Conservation (phyloP, 1,140 invertebrate genomes). For the Eurosta solidaginis region DNA sequence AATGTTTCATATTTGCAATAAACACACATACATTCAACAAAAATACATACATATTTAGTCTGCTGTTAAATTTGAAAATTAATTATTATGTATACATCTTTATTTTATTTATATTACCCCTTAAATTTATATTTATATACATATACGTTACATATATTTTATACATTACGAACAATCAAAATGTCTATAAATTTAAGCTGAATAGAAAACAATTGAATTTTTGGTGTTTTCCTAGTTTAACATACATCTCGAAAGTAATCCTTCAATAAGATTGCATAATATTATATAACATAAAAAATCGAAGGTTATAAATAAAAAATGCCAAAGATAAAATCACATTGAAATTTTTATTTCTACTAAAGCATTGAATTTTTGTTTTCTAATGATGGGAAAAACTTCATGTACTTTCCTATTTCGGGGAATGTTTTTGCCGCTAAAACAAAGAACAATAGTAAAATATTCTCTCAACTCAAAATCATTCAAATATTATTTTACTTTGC, state of each 20-base stretch:
- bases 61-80: not conserved
- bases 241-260: not conserved
- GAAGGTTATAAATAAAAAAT: constrained; percentile 16
- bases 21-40: not conserved
- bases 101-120: not conserved
- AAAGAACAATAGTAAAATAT: too few species aligned
- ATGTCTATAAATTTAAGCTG: not conserved
- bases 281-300: not conserved
- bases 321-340: constrained; percentile 4
- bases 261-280: not conserved
- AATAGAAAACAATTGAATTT: not conserved
- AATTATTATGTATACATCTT: not conserved
- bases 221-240: constrained; percentile 8
- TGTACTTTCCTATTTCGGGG: too few species aligned
- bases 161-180: not conserved
- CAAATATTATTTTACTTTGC: too few species aligned
- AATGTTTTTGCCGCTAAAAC: too few species aligned
- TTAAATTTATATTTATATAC: constrained; percentile 11
- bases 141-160: not conserved
- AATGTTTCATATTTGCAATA: not conserved
- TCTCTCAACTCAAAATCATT: too few species aligned
- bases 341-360: too few species aligned
- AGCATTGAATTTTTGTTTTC: too few species aligned
- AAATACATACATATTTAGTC: not conserved
- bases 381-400: too few species aligned